Percentiles rank a stretch among this genome's conserved stretches.
Conservation (phyloP, 2,113 vertebrate genomes). For the Chlamydotis undulata region DNA sequence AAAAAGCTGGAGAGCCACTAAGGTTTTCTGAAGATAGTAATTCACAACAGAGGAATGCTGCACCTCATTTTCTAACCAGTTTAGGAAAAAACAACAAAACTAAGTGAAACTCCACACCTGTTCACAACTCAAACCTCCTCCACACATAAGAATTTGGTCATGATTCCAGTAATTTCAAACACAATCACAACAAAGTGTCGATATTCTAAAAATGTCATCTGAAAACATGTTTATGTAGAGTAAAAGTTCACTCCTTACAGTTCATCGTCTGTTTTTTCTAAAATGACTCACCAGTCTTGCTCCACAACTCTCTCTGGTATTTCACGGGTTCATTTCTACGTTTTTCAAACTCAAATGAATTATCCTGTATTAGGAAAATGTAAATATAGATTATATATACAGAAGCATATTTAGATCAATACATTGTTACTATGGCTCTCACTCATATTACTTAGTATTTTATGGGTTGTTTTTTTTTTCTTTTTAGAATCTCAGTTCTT, state of each 20-base stretch:
- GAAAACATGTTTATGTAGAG: neutral
- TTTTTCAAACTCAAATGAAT: slow-evolving; percentile 96
- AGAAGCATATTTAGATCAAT: neutral
- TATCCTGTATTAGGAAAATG: slow-evolving; percentile 82
- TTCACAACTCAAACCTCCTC: neutral
- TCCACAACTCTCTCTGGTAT: slow-evolving; percentile 93
- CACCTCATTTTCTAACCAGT: neutral
- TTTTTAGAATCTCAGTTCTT: neutral
- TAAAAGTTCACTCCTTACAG: neutral
- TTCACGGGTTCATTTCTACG: slow-evolving; percentile 93
- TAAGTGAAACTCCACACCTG: neutral
- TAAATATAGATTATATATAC: neutral
- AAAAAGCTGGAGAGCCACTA: neutral
- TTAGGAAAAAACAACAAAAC: neutral
- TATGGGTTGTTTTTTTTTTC: rapidly evolving
- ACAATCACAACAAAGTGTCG: neutral
- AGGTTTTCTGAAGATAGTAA: neutral
- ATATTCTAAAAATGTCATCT: neutral
- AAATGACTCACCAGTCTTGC: slow-evolving; percentile 85
- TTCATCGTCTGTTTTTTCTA: neutral
- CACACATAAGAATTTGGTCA: neutral
- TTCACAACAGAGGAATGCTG: neutral
- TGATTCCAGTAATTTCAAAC: neutral
- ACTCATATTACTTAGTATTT: neutral
- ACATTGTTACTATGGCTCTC: neutral